Evolutionary conservation across 2,113 vertebrate genomes (phyloP).

Genomic region (Calyptomena viridis): DNA sequence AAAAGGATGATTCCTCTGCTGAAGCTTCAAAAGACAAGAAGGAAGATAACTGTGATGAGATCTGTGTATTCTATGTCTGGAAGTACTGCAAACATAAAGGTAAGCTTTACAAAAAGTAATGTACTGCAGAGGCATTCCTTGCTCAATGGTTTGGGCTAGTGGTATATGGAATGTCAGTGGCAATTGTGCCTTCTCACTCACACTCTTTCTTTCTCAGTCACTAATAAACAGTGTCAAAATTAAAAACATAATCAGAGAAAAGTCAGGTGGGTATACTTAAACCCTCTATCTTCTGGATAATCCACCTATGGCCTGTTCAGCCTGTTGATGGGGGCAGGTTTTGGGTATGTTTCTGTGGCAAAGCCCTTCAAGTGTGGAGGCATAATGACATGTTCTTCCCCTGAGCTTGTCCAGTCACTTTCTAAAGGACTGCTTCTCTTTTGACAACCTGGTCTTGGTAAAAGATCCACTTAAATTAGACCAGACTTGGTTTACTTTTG

Average conservation of each 20-base stretch:
- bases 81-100: conserved; percentile 79
- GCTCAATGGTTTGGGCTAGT: neutral
- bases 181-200: neutral
- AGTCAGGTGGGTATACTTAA: neutral
- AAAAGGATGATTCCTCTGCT: neutral
- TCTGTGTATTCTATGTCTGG: conserved; percentile 82
- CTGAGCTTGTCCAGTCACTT: neutral
- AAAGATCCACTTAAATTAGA: neutral
- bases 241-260: neutral
- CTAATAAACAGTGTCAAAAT: neutral
- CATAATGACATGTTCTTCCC: neutral
- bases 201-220: neutral
- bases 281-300: neutral
- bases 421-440: neutral
- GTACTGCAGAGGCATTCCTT: neutral
- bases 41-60: conserved; percentile 73
- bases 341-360: neutral
- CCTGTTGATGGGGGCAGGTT: neutral
- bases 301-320: neutral
- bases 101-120: conserved; percentile 40
- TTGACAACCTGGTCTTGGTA: neutral
- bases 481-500: neutral
- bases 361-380: neutral
- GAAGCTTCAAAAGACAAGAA: neutral
- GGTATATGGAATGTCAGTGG: neutral